Conservation (phyloP, 2,888 invertebrate genomes). For the Patella caerulea region DNA sequence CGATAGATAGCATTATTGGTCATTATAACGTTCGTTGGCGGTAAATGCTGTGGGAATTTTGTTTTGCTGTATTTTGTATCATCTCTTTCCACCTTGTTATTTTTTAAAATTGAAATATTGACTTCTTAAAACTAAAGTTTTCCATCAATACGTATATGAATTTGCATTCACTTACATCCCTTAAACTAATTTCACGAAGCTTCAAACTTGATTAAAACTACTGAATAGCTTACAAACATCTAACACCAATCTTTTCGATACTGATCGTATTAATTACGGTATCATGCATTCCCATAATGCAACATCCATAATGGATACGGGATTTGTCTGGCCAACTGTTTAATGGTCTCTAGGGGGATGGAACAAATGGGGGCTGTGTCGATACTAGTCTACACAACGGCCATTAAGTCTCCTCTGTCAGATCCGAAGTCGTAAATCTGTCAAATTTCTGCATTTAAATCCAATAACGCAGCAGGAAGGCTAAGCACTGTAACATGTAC, state of each 20-base stretch:
- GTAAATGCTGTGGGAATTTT: too few relatives aligned
- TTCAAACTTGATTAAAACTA: too few relatives aligned
- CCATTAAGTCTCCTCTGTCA: constrained; percentile 7
- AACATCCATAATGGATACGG: constrained; percentile 5
- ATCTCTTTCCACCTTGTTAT: too few relatives aligned
- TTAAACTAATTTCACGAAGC: too few relatives aligned
- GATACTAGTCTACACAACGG: constrained; percentile 9
- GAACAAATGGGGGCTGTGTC: constrained; percentile 8
- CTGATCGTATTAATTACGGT: neutral
- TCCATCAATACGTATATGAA: too few relatives aligned
- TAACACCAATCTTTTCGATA: too few relatives aligned
- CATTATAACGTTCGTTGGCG: too few relatives aligned
- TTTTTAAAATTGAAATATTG: too few relatives aligned
- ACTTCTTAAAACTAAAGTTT: too few relatives aligned
- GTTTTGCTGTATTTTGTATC: too few relatives aligned
- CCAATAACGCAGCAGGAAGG: constrained; percentile 5
- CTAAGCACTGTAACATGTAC: constrained; percentile 1
- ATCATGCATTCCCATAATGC: neutral
- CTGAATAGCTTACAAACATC: too few relatives aligned
- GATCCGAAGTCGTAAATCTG: constrained; percentile 2
- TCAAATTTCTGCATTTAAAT: constrained; percentile 5
- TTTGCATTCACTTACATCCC: too few relatives aligned
- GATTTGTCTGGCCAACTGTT: constrained; percentile 9
- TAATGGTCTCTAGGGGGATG: constrained; percentile 1
- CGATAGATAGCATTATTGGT: neutral